Evolutionary conservation across 2,797 vertebrate species (phyloP), one percentile per base, ranked within the genome.

Genomic region (Eutrigla gurnardus): DNA sequence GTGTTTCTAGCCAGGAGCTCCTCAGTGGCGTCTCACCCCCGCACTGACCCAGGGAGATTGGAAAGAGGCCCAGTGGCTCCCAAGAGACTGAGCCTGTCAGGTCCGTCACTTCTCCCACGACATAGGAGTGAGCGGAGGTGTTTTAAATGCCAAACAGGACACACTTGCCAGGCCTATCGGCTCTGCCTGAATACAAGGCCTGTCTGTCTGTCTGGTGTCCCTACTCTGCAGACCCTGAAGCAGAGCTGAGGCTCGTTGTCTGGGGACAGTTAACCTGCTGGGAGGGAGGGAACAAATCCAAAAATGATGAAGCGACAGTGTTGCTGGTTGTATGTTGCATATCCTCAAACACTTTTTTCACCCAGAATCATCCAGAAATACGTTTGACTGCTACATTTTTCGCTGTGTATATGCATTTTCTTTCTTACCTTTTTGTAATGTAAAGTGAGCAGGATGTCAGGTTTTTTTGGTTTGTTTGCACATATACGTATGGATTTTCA

Each of bases 101-200:
- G 86, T 89, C 91, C 87, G 88, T 93, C 94, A 93, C 91, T 91
- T 90, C 87, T 91, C 87, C 90, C 90, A 86, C 86, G 80, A 90
- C 88, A 89, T 63, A 68, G 90, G 84, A 92, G 84, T 83, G 89
- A 93, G 89, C 70, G 79, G 88, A 92, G 93, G 91, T 92, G 90
- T 92, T 94, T 93, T 92, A 94, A 94, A 94, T 94, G 93, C 92
- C 93, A 93, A 93, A 92, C 91, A 89, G 91, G 86, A 93, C 90
- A 91, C 86, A 87, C 81, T 86, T 87, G 89, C 90, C 89, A 87
- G 87, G 87, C 88, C 92, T 88, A 82, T 91, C 77, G 88, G 89
- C 91, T 81, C 75, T 78, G 91, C 89, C 89, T 89, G 85, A 88
- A 93, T 90, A 88, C 88, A 87, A 88, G 86, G 74, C 75, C 83